Percentiles rank a stretch among this genome's conserved stretches.
Evolutionary conservation across 1,140 invertebrate genomes (phyloP).

Genomic region (Lamellibrachia luymesi): DNA sequence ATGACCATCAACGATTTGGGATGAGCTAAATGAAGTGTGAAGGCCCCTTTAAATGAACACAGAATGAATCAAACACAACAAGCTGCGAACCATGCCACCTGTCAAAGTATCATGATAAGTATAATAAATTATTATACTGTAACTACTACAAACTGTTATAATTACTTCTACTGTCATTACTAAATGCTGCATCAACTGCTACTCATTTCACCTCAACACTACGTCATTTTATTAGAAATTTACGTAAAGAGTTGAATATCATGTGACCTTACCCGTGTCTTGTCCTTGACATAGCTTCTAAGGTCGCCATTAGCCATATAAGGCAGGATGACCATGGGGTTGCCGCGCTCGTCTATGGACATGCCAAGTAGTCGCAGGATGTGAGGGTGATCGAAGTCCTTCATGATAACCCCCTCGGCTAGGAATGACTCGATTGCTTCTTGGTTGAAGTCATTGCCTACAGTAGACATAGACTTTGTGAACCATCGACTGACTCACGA

Average conservation of each 20-base stretch:
- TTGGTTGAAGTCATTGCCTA: slow-evolving; percentile 33
- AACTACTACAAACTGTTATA: not conserved
- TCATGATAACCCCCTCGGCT: slow-evolving; percentile 54
- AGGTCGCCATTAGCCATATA: slow-evolving; percentile 59
- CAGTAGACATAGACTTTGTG: not conserved
- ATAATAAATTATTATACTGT: not conserved
- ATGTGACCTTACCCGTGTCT: slow-evolving; percentile 47
- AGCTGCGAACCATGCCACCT: no score
- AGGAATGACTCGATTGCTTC: slow-evolving; percentile 54
- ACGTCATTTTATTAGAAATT: not conserved
- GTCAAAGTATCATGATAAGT: no score
- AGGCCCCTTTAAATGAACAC: no score
- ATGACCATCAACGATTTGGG: no score
- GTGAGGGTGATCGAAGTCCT: slow-evolving; percentile 57
- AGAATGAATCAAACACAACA: no score
- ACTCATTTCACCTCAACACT: not conserved
- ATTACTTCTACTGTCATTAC: not conserved
- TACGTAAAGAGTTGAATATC: not conserved
- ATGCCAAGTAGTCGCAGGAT: slow-evolving; percentile 56
- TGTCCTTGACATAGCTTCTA: slow-evolving; percentile 54
- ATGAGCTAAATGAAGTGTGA: no score
- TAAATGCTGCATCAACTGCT: not conserved
- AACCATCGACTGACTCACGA: not conserved
- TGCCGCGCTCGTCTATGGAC: slow-evolving; percentile 48
- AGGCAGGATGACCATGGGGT: slow-evolving; percentile 57